Conservation (phyloP, 2,113 vertebrate species). For the Sinosuthora webbiana region DNA sequence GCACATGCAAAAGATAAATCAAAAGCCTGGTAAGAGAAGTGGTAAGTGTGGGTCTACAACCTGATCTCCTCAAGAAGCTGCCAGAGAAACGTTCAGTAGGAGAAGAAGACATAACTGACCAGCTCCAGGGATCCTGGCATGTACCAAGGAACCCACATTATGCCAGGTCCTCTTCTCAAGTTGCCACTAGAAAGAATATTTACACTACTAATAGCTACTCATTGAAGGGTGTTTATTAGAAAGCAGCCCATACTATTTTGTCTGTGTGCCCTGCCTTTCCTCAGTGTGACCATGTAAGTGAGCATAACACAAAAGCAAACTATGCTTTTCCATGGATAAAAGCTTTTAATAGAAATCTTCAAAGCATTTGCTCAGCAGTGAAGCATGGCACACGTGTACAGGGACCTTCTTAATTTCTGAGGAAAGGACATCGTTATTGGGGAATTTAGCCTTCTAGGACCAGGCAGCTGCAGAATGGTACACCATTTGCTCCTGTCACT, state of each 20-base stretch:
- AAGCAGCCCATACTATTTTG: background rate
- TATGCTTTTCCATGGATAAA: background rate
- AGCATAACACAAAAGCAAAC: background rate
- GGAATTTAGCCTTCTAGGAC: background rate
- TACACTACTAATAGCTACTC: background rate
- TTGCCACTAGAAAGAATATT: background rate
- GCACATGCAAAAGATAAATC: rapidly evolving
- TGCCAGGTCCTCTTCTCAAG: background rate
- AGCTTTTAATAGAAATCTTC: background rate
- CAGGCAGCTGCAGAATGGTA: background rate
- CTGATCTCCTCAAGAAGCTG: background rate
- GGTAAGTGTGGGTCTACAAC: background rate
- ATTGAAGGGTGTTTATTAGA: background rate
- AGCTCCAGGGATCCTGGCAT: background rate
- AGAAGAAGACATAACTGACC: background rate
- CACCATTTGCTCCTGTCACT: background rate
- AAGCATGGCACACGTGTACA: rapidly evolving
- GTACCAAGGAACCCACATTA: background rate
- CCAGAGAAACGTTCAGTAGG: background rate
- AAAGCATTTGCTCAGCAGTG: background rate
- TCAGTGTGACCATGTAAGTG: background rate
- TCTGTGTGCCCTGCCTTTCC: background rate
- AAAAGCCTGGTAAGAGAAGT: background rate
- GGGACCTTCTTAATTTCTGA: background rate
- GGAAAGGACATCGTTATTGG: background rate